Evolutionary conservation across 1,140 invertebrate species (phyloP), one percentile per base, ranked within the genome.

Genomic region (Nasonia giraulti): DNA sequence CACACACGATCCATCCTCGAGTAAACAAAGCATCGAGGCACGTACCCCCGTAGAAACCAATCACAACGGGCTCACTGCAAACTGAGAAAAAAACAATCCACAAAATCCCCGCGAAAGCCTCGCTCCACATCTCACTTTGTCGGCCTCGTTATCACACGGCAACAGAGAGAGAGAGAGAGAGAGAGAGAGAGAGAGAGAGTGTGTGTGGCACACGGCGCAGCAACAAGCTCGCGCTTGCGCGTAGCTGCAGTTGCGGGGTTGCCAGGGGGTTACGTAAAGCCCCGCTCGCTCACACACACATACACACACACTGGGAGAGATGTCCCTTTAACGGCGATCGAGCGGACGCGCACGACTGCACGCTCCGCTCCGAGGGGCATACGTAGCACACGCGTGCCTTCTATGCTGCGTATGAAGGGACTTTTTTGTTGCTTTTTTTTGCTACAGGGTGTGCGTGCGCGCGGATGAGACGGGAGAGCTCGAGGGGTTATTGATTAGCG

Each of bases 221-320:
- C 50, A 55, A 55, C n/a, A 71, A 31, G 69, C 69, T 71, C 27
- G 69, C 69, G 69, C 31, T 27, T 33, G 69, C 69, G 69, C 69
- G 69, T 12, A 33, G 23, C 62, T 23, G 62, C 23, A 27, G 69
- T 71, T 71, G 74, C 74, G 74, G 74, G 74, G 31, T 75, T 40
- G 74, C 37, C 17, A 31, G 74, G 31, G 74, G 40, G 31, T 75
- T 75, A 75, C 40, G 37, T 75, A 75, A 75, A 75, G 40, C 17
- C 74, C 20, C 20, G 27, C 17, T 11, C 69, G 5, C 27, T 20
- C 66, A 1, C 6, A 2, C 17, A 6, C 27, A 27, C 27, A 27
- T 20, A 23, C 62, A 17, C 62, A 7, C 62, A 23, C 62, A 7
- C 6, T 8, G 23, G 31, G 69, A 71, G 69, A 71, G 10, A 71